These are phyloP conservation scores for Metopia argyrocephala DNA, from an alignment of 2,888 invertebrate species.

Conservation along the genomic window DNA sequence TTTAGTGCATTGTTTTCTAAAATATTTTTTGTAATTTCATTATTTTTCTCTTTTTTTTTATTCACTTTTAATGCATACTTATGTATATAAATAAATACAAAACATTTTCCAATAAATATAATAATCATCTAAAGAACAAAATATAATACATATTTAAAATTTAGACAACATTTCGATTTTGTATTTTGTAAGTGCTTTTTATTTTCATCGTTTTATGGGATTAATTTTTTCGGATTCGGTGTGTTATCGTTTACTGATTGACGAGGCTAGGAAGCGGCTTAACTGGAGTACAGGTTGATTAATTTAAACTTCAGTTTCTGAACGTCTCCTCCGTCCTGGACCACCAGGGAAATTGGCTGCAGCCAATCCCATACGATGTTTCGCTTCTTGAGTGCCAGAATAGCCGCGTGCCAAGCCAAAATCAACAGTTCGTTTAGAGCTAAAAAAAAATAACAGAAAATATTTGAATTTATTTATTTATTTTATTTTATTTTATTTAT, in stretches of 20 bases:
- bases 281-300: not conserved
- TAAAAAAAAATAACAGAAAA: slow-evolving; percentile 76
- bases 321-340: slow-evolving; percentile 91
- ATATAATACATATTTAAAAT: slow-evolving; percentile 50
- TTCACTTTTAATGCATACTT: slow-evolving; percentile 37
- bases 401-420: slow-evolving; percentile 92
- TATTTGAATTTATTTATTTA: too few relatives aligned
- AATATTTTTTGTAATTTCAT: slow-evolving; percentile 27
- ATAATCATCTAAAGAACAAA: slow-evolving; percentile 27
- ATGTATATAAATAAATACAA: slow-evolving; percentile 14
- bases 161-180: slow-evolving; percentile 53
- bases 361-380: slow-evolving; percentile 93
- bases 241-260: slow-evolving; percentile 28
- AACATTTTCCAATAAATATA: too few relatives aligned
- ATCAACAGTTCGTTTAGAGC: slow-evolving; percentile 92
- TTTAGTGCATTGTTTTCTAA: slow-evolving; percentile 40
- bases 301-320: slow-evolving; percentile 78
- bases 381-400: slow-evolving; percentile 93
- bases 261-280: not conserved
- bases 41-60: slow-evolving; percentile 15
- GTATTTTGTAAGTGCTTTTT: not conserved
- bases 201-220: not conserved
- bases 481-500: too few relatives aligned
- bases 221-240: slow-evolving; percentile 1
- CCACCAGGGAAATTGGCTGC: slow-evolving; percentile 94